phyloP scores from a whole-genome alignment of 2,888 invertebrate genomes.

The Conchocele bisecta region DNA sequence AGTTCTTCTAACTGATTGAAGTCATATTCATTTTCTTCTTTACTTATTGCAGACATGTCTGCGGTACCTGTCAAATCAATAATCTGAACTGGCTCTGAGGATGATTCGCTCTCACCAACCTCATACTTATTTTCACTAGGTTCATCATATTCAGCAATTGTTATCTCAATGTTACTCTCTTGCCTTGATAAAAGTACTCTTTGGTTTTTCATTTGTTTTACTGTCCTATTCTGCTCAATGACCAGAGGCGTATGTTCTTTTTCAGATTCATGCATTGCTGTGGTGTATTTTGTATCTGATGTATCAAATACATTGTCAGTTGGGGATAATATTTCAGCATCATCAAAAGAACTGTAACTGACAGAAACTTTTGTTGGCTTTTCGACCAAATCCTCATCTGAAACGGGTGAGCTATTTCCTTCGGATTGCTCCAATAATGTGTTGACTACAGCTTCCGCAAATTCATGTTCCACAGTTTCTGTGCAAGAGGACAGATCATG shows the following conservation, averaged over 20 bases:
- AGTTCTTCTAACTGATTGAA: slow-evolving; percentile 22
- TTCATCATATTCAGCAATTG: slow-evolving; percentile 54
- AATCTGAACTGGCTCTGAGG: slow-evolving; percentile 2
- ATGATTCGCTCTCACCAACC: slow-evolving; percentile 17
- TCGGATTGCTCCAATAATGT: no score
- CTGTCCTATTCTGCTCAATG: slow-evolving; percentile 9
- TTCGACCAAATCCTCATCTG: slow-evolving; percentile 66
- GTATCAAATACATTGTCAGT: not conserved
- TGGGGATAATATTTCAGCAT: not conserved
- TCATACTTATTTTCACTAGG: slow-evolving; percentile 11
- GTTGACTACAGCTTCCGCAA: not conserved
- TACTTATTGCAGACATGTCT: slow-evolving; percentile 11
- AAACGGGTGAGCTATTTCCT: slow-evolving; percentile 41
- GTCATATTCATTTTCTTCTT: slow-evolving; percentile 22
- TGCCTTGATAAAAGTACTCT: slow-evolving; percentile 52
- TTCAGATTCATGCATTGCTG: slow-evolving; percentile 18
- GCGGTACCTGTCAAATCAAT: not conserved
- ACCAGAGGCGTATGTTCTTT: slow-evolving; percentile 32
- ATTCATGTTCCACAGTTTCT: not conserved
- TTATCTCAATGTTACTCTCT: slow-evolving; percentile 59
- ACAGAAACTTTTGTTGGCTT: slow-evolving; percentile 50
- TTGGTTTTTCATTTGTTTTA: slow-evolving; percentile 31
- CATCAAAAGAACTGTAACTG: not conserved
- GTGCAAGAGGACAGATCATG: no score
- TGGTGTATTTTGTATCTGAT: not conserved